Conservation (phyloP, 2,888 invertebrate species). For the Spialia ferax region DNA sequence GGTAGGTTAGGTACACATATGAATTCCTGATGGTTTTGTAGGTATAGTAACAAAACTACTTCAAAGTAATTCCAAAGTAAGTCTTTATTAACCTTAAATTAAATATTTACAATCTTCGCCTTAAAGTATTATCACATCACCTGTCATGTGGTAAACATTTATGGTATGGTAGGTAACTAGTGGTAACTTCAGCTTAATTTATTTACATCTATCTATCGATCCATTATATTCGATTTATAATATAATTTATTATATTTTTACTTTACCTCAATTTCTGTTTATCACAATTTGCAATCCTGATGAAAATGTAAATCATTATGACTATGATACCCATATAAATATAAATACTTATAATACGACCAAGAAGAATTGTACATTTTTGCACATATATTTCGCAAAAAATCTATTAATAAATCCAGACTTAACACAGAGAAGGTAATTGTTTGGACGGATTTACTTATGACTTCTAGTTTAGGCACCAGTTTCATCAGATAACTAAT, state of each 20-base stretch:
- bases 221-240: background rate
- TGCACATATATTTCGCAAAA: no score
- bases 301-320: background rate
- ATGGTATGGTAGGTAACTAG: conserved; percentile 55
- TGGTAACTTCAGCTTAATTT: conserved; percentile 49
- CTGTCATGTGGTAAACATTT: conserved; percentile 42
- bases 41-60: background rate
- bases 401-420: background rate
- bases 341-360: background rate
- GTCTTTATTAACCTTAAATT: conserved; percentile 48
- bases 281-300: background rate
- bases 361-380: no score
- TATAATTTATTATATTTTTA: background rate
- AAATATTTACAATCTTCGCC: conserved; percentile 50
- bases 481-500: background rate
- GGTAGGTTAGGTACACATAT: no score
- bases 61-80: conserved; percentile 30
- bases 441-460: no score
- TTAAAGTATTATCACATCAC: conserved; percentile 49
- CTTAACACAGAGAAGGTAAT: no score
- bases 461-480: no score
- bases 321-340: background rate
- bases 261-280: background rate
- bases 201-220: conserved; percentile 39
- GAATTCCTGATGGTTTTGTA: no score